Base-by-base conservation (phyloP, 1,140 invertebrate species). In the Andrena cerasifolii region DNA sequence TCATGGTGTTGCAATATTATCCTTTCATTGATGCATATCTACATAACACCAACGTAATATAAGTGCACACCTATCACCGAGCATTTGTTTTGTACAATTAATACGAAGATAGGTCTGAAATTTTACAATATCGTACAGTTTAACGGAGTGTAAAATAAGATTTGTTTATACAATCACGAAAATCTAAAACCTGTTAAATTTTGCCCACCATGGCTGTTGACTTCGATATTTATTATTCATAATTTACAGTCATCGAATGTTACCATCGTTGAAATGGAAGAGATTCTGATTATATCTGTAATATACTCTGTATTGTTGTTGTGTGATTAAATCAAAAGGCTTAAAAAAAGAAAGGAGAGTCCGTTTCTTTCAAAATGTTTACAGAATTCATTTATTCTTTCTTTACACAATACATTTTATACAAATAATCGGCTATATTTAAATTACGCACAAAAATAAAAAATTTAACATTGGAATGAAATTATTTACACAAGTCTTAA, bases 301-400 rank as follows among this genome's bases (percentile, higher is more conserved):
- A 92, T 84, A 91, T 92, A 92, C 78, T 90, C 89, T 92, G 91
- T 92, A 92, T 92, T 92, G 90, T 91, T 92, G 91, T 92, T 92
- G 91, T 92, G 91, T 92, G 90, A 92, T 92, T 92, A 90, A 91
- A 91, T 90, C 87, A 82, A 88, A 89, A 90, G 75, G n/a, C 73
- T 76, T 76, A 68, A 68, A 40, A 33, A 26, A 59, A 14, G n/a
- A 7, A 3, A 59, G n/a, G n/a, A n/a, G n/a, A n/a, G n/a, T 7
- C 33, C 3, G 14, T n/a, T 68, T 40, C 7, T 21, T 45, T 24
- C 12, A 68, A 49, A 74, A 51, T 53, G 45, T 49, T 56, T 53
- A 63, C 8, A 77, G 26, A 43, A 65, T 73, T 61, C 24, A 40
- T 61, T 74, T 59, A 33, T 61, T 40, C 16, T 59, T 65, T 33